phyloP scores from a whole-genome alignment of 2,888 invertebrate species.

The Urechis unicinctus region DNA sequence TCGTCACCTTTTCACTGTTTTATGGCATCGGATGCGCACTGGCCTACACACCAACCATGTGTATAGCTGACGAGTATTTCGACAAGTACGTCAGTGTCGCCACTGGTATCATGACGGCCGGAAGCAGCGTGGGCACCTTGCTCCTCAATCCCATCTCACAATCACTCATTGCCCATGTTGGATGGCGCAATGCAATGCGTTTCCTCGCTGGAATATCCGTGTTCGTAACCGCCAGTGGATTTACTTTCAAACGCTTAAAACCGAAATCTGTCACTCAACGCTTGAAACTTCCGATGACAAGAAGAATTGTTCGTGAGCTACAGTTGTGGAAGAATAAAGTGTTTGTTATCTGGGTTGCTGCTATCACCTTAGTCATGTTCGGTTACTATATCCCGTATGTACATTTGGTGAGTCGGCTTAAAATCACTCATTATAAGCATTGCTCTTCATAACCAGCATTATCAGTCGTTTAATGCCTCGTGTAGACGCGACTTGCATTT shows the following conservation, averaged over 20 bases:
- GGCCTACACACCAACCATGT: conserved; percentile 33
- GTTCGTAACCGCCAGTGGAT: not conserved
- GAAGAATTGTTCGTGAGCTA: conserved; percentile 25
- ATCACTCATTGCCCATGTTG: conserved; percentile 25
- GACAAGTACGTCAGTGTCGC: conserved; percentile 32
- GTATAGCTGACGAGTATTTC: conserved; percentile 32
- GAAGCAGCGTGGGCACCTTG: conserved; percentile 34
- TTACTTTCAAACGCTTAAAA: not conserved
- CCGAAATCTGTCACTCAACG: not conserved
- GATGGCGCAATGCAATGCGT: conserved; percentile 26
- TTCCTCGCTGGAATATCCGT: not conserved
- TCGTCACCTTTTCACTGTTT: conserved; percentile 30
- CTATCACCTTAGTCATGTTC: conserved; percentile 34
- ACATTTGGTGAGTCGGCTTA: conserved; percentile 36
- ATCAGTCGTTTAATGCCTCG: too few relatives aligned
- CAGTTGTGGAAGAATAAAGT: conserved; percentile 38
- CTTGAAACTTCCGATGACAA: conserved; percentile 16
- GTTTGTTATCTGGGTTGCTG: conserved; percentile 30
- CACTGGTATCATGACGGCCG: conserved; percentile 32
- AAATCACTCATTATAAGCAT: not conserved
- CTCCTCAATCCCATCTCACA: conserved; percentile 30
- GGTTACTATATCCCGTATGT: conserved; percentile 38
- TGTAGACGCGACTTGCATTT: too few relatives aligned
- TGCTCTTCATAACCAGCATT: too few relatives aligned
- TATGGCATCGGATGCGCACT: conserved; percentile 35